Base-by-base conservation (phyloP, 2,888 invertebrate species). In the Crossocerus cetratus region DNA sequence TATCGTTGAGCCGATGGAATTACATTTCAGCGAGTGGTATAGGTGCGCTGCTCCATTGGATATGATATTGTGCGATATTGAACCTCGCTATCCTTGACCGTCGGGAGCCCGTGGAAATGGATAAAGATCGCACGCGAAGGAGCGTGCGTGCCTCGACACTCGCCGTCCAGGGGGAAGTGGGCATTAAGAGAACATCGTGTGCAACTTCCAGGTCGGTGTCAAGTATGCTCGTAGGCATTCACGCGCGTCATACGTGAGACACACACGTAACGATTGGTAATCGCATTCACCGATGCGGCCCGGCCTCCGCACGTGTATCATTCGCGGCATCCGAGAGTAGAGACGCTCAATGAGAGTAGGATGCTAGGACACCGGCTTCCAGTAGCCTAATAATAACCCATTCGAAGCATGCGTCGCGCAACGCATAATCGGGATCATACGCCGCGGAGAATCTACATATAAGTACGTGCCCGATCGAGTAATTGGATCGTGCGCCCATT, bases 361-460 rank as follows among this genome's bases (percentile, higher is more conserved):
- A 53, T 11, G 66, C 57, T n/a, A n/a, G n/a, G n/a, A 20, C 44
- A 67, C 58, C 56, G 72, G 69, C 62, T 61, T 68, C 56, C 72
- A 67, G 81, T 74, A 76, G 81, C 81, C 77, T 81, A 78, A 81
- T 81, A 81, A 82, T 79, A 77, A 74, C 68, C 61, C 21, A 60
- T 62, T 59, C 57, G 65, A 21, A 65, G 67, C 68, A 65, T 23
- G 64, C 16, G 69, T 79, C 75, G 75, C 75, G 75, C 68, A 49
- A 68, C 57, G 72, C 66, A 49, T 78, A 78, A 81, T 67, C 32
- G 67, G 74, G 56, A 65, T 72, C 78, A 65, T 55, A 63, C 63
- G 66, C 72, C 67, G 70, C 62, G 64, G 13, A 49, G 53, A 68
- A 75, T 77, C 72, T 70, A 69, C 75, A 71, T 32, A 32, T 67